A percentile compares a stretch with the other conserved stretches of the same genome.
phyloP scores from a whole-genome alignment of 2,113 vertebrate genomes.

The Pelusios castaneus region DNA sequence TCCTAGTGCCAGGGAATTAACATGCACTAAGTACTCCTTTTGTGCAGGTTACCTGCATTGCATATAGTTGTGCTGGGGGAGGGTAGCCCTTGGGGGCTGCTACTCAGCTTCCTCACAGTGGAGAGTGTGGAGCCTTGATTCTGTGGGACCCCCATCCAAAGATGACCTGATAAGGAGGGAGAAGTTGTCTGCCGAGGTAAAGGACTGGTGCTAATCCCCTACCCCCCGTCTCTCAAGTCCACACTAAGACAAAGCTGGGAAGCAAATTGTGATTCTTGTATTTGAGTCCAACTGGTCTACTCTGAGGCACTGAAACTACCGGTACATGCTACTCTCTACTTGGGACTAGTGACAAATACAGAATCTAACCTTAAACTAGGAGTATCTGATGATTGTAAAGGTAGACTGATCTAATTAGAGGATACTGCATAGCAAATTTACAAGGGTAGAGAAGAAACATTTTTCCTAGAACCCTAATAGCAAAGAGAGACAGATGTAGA shows the following conservation, averaged over 20 bases:
- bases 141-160: neutral
- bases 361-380: neutral
- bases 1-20: neutral
- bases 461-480: neutral
- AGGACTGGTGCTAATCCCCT: neutral
- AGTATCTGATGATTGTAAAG: neutral
- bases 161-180: neutral
- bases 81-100: neutral
- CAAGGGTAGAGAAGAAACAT: neutral
- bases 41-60: neutral
- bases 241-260: neutral
- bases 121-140: neutral
- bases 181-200: neutral
- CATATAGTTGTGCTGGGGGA: too few relatives aligned
- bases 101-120: neutral
- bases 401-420: neutral
- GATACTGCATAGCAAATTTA: neutral
- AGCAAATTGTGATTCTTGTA: neutral
- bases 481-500: neutral
- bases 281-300: neutral
- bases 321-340: neutral
- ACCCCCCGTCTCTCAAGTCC: too few relatives aligned
- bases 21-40: neutral
- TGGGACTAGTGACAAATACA: neutral
- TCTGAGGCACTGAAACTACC: neutral